Evolutionary conservation across 1,140 invertebrate species (phyloP), one percentile per base, ranked within the genome.

Genomic region (Sogatella furcifera): DNA sequence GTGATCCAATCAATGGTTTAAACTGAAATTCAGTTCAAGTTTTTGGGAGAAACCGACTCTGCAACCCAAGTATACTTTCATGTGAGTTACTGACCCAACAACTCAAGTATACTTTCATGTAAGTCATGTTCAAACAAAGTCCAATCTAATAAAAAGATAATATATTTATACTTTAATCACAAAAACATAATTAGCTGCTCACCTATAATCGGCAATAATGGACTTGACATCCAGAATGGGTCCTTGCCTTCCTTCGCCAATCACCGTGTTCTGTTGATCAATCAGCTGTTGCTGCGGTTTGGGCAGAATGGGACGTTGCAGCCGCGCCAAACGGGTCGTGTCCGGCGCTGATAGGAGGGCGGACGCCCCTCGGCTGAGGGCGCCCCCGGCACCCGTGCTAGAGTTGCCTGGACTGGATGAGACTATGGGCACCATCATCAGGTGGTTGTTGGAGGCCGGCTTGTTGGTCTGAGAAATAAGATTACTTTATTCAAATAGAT

Each of bases 141-240:
- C n/a, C n/a, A n/a, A n/a, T n/a, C n/a, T n/a, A n/a, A n/a, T n/a
- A n/a, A n/a, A n/a, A n/a, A n/a, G n/a, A n/a, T n/a, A n/a, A n/a
- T n/a, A n/a, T n/a, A n/a, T n/a, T n/a, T n/a, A n/a, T n/a, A n/a
- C n/a, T n/a, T n/a, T n/a, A n/a, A n/a, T n/a, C n/a, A n/a, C n/a
- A n/a, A n/a, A n/a, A n/a, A n/a, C n/a, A n/a, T n/a, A n/a, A n/a
- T n/a, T n/a, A n/a, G 31, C 28, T 42, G 46, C 46, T 38, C 56
- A 65, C 64, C 69, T 65, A 68, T 90, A 88, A 71, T 90, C 87
- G 1, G 86, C 88, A 67, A 92, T 91, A 55, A 92, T 85, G 5
- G 88, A 85, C 68, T 86, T 81, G 11, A 91, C 88, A 70, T 90
- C 86, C 49, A 90, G 80, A 24, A 85, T 85, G 0, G 85, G 81